Conservation (phyloP, 2,797 vertebrate species). For the Arctocebus calabarensis region DNA sequence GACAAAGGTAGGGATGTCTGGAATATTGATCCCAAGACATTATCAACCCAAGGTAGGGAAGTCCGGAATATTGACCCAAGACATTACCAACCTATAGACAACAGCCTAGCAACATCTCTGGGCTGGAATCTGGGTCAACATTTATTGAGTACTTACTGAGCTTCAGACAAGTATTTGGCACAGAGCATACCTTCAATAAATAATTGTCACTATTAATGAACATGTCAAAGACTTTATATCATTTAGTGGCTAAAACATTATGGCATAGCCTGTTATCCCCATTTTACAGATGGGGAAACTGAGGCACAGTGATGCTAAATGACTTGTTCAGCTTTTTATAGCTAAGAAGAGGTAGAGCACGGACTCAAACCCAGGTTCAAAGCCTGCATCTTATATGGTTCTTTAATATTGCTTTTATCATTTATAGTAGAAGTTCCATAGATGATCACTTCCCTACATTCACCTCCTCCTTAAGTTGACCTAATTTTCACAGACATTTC, state of each 20-base stretch:
- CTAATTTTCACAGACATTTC: no score
- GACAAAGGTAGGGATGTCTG: background rate
- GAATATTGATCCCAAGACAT: background rate
- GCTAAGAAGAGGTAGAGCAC: background rate
- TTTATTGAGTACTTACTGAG: background rate
- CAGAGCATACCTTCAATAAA: conserved; percentile 1
- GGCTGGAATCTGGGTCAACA: background rate
- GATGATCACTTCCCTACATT: no score
- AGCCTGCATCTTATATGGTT: background rate
- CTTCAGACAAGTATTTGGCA: background rate
- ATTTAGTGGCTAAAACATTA: background rate
- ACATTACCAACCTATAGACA: background rate
- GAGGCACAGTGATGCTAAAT: background rate
- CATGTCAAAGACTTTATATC: background rate
- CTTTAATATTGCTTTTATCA: background rate
- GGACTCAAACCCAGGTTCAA: background rate
- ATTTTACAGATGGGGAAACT: conserved; percentile 4
- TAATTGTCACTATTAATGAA: background rate
- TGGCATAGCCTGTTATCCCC: background rate
- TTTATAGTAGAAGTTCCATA: no score
- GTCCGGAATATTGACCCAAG: background rate
- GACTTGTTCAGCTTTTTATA: background rate
- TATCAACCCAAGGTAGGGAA: background rate
- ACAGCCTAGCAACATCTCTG: conserved; percentile 13
- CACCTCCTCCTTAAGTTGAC: no score